Evolutionary conservation across 2,113 vertebrate genomes (phyloP), one percentile per base, ranked within the genome.

Genomic region (Elephantulus edwardii): DNA sequence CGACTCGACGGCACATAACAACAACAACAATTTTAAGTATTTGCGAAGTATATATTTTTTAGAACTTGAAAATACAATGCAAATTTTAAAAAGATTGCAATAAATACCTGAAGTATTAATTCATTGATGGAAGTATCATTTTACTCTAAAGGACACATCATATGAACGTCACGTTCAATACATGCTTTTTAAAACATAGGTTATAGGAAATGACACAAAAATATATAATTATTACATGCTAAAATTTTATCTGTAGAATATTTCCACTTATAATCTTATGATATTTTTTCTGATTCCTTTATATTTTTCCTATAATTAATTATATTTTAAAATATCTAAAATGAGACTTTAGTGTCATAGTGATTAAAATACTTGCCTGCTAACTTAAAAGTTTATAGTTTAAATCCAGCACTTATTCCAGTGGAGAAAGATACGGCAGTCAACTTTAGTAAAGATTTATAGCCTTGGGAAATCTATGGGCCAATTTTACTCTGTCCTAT

Each of bases 11-110:
- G n/a, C n/a, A n/a, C n/a, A n/a, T n/a, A n/a, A n/a, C n/a, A n/a
- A n/a, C n/a, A n/a, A n/a, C n/a, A 82, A 74, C 13, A 35, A 93
- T 77, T 48, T 91, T 74, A 93, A 64, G 60, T 87, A 46, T 88
- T 88, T 48, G 60, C 28, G 62, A 88, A 91, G 40, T 11, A 44
- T 82, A 13, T 35, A 88, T 86, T 94, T n/a, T 42, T 17, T 54
- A 84, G 62, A 84, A 93, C 3, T 75, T 92, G n/a, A 1, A 90
- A 89, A 28, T 66, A 77, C 33, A 83, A 85, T 72, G 64, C 8
- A 94, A 94, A 95, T 89, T 86, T 35, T 95, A 96, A 38, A 20
- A 77, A 1, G 11, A 19, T 22, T 95, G 33, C 81, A 74, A 89
- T 44, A 83, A 93, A 86, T 58, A 79, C 12, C 7, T 93, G 30